Percentiles rank a stretch among this genome's conserved stretches.
phyloP scores from a whole-genome alignment of 1,140 invertebrate species.

The Bombus turneri region DNA sequence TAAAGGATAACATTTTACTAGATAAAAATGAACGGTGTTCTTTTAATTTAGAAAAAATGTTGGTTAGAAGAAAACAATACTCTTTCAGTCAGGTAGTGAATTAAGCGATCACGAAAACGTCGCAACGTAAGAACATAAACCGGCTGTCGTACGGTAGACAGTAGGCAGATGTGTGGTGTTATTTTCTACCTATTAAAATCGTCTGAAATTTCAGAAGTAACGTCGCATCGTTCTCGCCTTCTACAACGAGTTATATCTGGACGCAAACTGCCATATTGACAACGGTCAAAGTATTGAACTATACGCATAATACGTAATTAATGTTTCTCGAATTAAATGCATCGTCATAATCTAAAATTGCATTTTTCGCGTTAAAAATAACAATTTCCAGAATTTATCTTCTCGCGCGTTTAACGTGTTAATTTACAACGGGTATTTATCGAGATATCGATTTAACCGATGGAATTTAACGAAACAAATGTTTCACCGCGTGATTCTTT shows the following conservation, averaged over 20 bases:
- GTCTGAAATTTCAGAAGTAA: slow-evolving; percentile 72
- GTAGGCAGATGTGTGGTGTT: slow-evolving; percentile 39
- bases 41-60: neutral
- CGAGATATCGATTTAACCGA: neutral
- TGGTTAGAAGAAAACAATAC: neutral
- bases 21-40: neutral
- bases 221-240: slow-evolving; percentile 2
- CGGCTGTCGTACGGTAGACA: slow-evolving; percentile 53
- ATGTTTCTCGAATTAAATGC: neutral
- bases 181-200: neutral
- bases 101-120: neutral
- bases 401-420: neutral
- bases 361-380: too few relatives aligned
- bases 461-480: neutral
- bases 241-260: neutral
- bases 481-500: neutral
- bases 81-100: neutral
- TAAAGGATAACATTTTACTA: too few relatives aligned
- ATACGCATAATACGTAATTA: neutral
- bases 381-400: too few relatives aligned
- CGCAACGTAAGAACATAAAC: slow-evolving; percentile 6
- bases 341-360: too few relatives aligned
- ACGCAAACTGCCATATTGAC: neutral
- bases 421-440: neutral
- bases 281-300: neutral